phyloP scores from a whole-genome alignment of 2,888 invertebrate genomes.

The Linyphia triangularis region DNA sequence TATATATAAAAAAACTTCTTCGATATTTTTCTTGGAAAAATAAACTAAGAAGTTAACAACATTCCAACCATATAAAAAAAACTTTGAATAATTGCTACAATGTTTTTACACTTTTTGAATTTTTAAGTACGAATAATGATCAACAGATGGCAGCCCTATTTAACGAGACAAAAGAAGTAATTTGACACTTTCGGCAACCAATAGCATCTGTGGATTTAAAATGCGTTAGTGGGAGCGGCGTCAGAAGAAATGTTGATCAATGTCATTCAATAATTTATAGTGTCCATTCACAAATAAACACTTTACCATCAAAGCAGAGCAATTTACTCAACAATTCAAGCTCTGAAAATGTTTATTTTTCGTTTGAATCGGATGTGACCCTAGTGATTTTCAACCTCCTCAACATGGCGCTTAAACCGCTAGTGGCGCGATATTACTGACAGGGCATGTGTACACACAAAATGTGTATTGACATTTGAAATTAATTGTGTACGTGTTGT shows the following conservation, averaged over 20 bases:
- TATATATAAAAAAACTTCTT: too few relatives aligned
- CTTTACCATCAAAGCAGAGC: not conserved
- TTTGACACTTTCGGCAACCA: conserved; percentile 71
- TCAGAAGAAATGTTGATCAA: conserved; percentile 42
- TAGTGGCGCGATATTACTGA: conserved; percentile 70
- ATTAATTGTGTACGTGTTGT: not conserved
- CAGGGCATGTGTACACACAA: conserved; percentile 56
- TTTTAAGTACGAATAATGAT: conserved; percentile 64
- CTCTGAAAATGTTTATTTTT: conserved; percentile 48
- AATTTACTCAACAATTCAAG: not conserved
- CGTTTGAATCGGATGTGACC: not conserved
- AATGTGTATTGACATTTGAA: conserved; percentile 50
- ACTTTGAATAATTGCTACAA: not conserved
- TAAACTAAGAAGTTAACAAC: not conserved
- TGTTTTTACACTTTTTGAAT: conserved; percentile 3
- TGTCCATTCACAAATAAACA: conserved; percentile 4
- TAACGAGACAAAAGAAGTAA: conserved; percentile 73
- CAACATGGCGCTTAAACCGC: conserved; percentile 73
- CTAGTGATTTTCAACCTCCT: conserved; percentile 33
- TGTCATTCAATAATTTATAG: conserved; percentile 58
- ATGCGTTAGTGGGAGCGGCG: conserved; percentile 73
- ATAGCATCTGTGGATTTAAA: conserved; percentile 65
- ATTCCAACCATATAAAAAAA: not conserved
- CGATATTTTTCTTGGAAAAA: not conserved
- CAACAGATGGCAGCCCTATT: conserved; percentile 72